Conservation (phyloP, 2,113 vertebrate genomes). For the Epinephelus fuscoguttatus region DNA sequence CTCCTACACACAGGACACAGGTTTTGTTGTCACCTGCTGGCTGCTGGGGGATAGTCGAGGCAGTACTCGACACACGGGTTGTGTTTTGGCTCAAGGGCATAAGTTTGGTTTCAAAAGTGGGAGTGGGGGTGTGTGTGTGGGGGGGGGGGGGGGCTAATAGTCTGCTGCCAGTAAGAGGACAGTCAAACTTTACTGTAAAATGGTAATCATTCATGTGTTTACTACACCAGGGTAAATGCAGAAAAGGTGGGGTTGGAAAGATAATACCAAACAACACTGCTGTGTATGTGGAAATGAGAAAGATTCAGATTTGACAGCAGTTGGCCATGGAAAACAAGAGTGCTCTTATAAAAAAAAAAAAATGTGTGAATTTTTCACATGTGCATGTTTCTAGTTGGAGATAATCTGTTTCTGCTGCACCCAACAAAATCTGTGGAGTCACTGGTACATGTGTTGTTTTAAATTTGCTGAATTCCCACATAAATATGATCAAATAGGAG, state of each 20-base stretch:
- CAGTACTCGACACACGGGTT: constrained; percentile 38
- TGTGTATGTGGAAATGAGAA: not conserved
- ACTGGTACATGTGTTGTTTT: constrained; percentile 9
- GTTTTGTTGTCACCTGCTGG: constrained; percentile 44
- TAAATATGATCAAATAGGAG: constrained; percentile 2
- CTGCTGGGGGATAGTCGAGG: constrained; percentile 7
- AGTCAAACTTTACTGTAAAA: constrained; percentile 13
- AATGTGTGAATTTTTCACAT: not conserved
- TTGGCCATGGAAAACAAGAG: constrained; percentile 15
- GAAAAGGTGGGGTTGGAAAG: not conserved
- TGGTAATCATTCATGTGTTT: constrained; percentile 7
- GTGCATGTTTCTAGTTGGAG: not conserved
- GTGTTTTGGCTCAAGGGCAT: constrained; percentile 33
- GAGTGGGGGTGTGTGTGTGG: no score
- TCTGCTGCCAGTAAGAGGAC: not conserved
- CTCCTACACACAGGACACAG: constrained; percentile 10
- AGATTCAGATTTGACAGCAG: not conserved
- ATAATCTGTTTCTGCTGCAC: not conserved
- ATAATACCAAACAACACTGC: constrained; percentile 25
- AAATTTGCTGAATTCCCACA: not conserved
- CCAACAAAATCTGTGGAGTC: not conserved
- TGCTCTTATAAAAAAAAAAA: not conserved
- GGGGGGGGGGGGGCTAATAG: not conserved
- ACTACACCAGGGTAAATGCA: not conserved
- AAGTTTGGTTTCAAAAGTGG: constrained; percentile 29